These are phyloP conservation scores for Desmodus rotundus DNA, from an alignment of 2,113 vertebrate species.

Conservation along the genomic window DNA sequence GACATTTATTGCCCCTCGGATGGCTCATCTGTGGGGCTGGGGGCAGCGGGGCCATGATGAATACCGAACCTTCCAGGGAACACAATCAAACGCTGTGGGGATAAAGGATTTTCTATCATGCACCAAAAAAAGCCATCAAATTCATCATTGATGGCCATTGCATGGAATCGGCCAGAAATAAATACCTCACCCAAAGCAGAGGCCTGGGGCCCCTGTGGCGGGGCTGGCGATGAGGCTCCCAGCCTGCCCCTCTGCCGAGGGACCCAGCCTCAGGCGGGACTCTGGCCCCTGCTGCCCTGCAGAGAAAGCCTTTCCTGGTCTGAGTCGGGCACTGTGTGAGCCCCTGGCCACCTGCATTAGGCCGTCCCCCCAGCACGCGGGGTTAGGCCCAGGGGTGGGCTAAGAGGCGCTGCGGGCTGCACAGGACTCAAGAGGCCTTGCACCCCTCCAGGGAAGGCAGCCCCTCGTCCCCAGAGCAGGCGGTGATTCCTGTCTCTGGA, in stretches of 20 bases:
- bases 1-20: slow-evolving; percentile 94
- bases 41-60: slow-evolving; percentile 89
- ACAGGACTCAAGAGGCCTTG: not conserved
- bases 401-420: fast-evolving
- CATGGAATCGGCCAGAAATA: slow-evolving; percentile 66
- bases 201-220: not conserved
- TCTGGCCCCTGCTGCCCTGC: not conserved
- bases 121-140: slow-evolving; percentile 58
- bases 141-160: slow-evolving; percentile 76
- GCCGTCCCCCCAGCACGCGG: fast-evolving
- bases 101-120: slow-evolving; percentile 76
- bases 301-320: not conserved
- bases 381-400: fast-evolving
- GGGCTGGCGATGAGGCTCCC: not conserved
- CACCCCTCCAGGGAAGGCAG: not conserved
- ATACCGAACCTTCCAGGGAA: slow-evolving; percentile 86
- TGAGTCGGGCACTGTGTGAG: fast-evolving
- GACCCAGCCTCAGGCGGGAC: not conserved
- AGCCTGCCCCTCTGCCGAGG: not conserved
- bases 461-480: not conserved
- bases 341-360: not conserved
- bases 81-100: slow-evolving; percentile 83
- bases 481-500: not conserved
- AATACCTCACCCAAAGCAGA: slow-evolving; percentile 46
- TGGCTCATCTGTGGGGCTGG: slow-evolving; percentile 93